Base-by-base conservation (phyloP, 1,140 invertebrate genomes). In the Saxidomus purpurata region DNA sequence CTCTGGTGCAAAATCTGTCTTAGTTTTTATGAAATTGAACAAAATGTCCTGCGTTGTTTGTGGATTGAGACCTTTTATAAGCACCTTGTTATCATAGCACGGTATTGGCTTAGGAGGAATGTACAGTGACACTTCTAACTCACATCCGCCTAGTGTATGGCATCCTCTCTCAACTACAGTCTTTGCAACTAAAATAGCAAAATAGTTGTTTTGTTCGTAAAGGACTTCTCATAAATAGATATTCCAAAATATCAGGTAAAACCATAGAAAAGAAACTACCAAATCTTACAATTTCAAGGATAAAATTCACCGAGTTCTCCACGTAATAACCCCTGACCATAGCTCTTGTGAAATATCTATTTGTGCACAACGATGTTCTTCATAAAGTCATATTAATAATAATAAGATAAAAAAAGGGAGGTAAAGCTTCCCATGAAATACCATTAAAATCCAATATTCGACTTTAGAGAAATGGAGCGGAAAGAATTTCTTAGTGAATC, bases 221-320 rank as follows among this genome's bases (percentile, higher is more conserved):
- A 55, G 52, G 34, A 81, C 40, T 13, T 47, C 43, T 69, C 85
- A 91, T 59, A 25, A 86, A 36, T 90, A 74, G 13, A 84, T 52
- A 40, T 4, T 49, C 49, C 15, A n/a, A n/a, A n/a, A n/a, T n/a
- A n/a, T n/a, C n/a, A n/a, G n/a, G n/a, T n/a, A n/a, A n/a, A n/a
- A n/a, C n/a, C n/a, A n/a, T n/a, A n/a, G n/a, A n/a, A n/a, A n/a
- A n/a, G n/a, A n/a, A n/a, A n/a, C n/a, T n/a, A n/a, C n/a, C n/a
- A n/a, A n/a, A n/a, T n/a, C n/a, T n/a, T n/a, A n/a, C n/a, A n/a
- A n/a, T 52, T 17, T 84, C 63, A 61, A 76, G 49, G n/a, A 81
- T 8, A 61, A 61, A 22, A 9, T 28, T n/a, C 19, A 28, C 6
- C 6, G 59, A 19, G 6, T 28, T 61, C 22, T 22, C 28, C 22